Conservation (phyloP, 35 echinoderm and acorn worm species). For the Lytechinus variegatus region DNA sequence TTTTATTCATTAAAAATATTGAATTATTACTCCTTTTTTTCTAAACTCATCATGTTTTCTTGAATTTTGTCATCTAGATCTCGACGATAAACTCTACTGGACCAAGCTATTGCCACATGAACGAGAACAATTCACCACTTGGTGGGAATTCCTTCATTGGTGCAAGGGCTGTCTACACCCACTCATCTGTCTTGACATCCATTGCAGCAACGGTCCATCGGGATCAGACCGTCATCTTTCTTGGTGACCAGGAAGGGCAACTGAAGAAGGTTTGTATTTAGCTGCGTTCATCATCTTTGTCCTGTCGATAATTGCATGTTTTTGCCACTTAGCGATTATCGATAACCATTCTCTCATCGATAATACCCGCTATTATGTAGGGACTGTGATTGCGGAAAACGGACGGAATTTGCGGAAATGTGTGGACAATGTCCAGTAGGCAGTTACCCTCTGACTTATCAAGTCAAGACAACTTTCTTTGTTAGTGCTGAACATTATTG, state of each 20-base stretch:
- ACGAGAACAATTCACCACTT: slow-evolving; percentile 59
- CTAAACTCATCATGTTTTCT: neutral
- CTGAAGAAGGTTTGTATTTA: slow-evolving; percentile 78
- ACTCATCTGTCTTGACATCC: slow-evolving; percentile 57
- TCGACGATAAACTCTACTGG: slow-evolving; percentile 32
- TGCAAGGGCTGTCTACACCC: slow-evolving; percentile 68
- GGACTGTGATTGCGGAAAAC: no score
- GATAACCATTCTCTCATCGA: no score
- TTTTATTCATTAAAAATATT: no score
- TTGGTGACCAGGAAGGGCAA: slow-evolving; percentile 71
- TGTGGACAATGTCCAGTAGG: slow-evolving; percentile 29
- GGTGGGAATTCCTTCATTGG: slow-evolving; percentile 62
- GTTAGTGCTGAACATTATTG: no score
- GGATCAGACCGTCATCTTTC: slow-evolving; percentile 73
- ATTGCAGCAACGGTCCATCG: slow-evolving; percentile 68
- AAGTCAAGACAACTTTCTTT: neutral
- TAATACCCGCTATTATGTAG: no score
- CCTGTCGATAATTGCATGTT: no score
- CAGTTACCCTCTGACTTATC: slow-evolving; percentile 21
- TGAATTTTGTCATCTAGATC: neutral
- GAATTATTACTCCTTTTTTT: neutral
- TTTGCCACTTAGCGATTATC: no score
- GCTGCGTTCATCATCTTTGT: neutral
- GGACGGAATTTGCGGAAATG: no score
- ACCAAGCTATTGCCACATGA: slow-evolving; percentile 65